Evolutionary conservation across 2,113 vertebrate genomes (phyloP), one percentile per base, ranked within the genome.

Genomic region (Heterochromis multidens): DNA sequence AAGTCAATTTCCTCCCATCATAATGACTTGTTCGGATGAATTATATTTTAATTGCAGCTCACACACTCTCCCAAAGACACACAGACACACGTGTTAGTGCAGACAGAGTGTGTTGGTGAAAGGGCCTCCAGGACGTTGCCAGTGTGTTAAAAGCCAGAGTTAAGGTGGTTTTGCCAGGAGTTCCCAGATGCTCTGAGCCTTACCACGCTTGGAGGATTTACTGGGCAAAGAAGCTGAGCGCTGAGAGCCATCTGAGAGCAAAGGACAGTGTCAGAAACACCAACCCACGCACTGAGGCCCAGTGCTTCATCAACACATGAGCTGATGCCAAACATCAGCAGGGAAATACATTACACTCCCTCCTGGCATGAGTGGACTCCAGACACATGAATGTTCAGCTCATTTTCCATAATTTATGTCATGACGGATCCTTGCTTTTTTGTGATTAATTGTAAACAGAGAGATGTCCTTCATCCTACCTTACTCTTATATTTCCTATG

Each of bases 141-240:
- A 14, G 89, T 86, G 85, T 77, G 84, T 93, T 87, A 84, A 54
- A 84, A 86, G 90, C 87, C 91, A 89, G 85, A 88, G 86, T 81
- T 82, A 59, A 46, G 58, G 74, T 78, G 81, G 14, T 46, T 70
- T 79, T n/a, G 40, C 77, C 25, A 62, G 88, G 83, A 92, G 59
- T 89, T 96, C 84, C 77, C 59, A 23, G 84, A 10, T 3, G 9
- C 74, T 90, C 85, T 85, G 83, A 83, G 78, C 92, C 98, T 99
- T 99, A 98, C 98, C 97, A 96, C 97, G 97, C 94, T 97, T 99
- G 96, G 96, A 97, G 96, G 97, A 94, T 97, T 97, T 97, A 96
- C 97, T 96, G 96, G 97, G 96, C 96, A 97, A 96, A 96, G 95
- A 87, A 94, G 96, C 96, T n/a, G 91, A 91, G 77, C 83, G 87